Evolutionary conservation across 2,797 vertebrate genomes (phyloP), one percentile per base, ranked within the genome.

Genomic region (Sciurus vulgaris): DNA sequence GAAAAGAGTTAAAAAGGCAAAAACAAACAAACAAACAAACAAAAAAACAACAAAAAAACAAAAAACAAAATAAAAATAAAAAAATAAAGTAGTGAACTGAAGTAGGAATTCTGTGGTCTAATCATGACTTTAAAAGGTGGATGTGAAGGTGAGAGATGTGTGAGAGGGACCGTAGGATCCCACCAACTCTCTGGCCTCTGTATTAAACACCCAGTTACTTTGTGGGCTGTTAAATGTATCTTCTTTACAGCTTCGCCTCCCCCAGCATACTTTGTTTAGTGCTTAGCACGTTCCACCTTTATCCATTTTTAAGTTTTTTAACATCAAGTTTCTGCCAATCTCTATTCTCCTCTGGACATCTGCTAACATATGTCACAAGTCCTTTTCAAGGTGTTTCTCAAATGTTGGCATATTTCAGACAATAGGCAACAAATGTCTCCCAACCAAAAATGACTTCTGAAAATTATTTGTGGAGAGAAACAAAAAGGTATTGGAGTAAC

Each of bases 321-420:
- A n/a, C 24, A 65, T 63, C 14, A 77, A 26, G 10, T 74, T 81
- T 49, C 69, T 15, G 1, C 69, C 56, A 61, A 26, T 63, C 72
- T 91, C 22, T 76, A 1, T 65, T 73, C 28, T 72, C 35, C 33
- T 74, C 38, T 41, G 70, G 51, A 93, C 51, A 88, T 93, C 12
- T 54, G 56, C 56, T 93, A 84, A 77, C 89, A 63, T 95, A 79
- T 73, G 92, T 78, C 18, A 2, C 17, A 33, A 44, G 63, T 63
- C n/a, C 63, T 95, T 94, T 79, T 79, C 91, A 86, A 95, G 54
- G 49, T 87, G 41, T 93, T 94, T 93, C 44, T 77, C 78, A 95
- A 79, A 77, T 35, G 72, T 89, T 93, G 92, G 47, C 56, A 91
- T 49, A 70, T 91, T 86, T 94, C 65, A 93, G 59, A 73, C 8